Evolutionary conservation across 2,888 invertebrate species (phyloP).

Genomic region (Brenthis ino): DNA sequence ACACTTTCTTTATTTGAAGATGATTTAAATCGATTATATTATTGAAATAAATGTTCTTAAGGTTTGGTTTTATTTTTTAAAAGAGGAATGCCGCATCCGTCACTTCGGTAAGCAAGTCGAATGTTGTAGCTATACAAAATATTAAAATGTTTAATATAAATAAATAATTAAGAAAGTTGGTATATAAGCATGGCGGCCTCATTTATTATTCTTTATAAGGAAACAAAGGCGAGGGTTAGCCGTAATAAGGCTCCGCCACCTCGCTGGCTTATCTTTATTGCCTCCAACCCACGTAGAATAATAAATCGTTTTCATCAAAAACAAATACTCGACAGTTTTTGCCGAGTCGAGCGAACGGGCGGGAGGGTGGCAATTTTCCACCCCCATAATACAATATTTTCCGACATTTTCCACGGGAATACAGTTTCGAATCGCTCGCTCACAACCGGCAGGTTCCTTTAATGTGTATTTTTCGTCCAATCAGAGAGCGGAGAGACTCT

Average conservation of each 20-base stretch:
- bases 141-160: constrained; percentile 79
- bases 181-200: constrained; percentile 81
- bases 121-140: constrained; percentile 54
- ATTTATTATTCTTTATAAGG: constrained; percentile 83
- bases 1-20: too few species aligned
- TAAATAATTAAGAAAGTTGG: constrained; percentile 81
- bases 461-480: constrained; percentile 84
- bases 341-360: constrained; percentile 80
- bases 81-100: not conserved
- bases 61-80: too few species aligned
- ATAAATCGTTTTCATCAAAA: constrained; percentile 84
- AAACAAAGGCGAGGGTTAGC: constrained; percentile 83
- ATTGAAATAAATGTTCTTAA: too few species aligned
- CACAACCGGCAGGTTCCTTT: constrained; percentile 81
- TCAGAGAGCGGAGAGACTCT: constrained; percentile 82
- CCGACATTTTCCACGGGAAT: constrained; percentile 83
- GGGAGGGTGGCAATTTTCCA: constrained; percentile 82
- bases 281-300: constrained; percentile 83
- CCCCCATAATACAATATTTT: constrained; percentile 83
- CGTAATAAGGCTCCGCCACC: constrained; percentile 83
- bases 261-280: constrained; percentile 83
- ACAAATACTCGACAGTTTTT: constrained; percentile 84
- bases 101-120: not conserved
- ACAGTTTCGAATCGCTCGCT: constrained; percentile 82
- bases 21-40: too few species aligned